Conservation (phyloP, 2,113 vertebrate species). For the Neolamprologus fasciatus region DNA sequence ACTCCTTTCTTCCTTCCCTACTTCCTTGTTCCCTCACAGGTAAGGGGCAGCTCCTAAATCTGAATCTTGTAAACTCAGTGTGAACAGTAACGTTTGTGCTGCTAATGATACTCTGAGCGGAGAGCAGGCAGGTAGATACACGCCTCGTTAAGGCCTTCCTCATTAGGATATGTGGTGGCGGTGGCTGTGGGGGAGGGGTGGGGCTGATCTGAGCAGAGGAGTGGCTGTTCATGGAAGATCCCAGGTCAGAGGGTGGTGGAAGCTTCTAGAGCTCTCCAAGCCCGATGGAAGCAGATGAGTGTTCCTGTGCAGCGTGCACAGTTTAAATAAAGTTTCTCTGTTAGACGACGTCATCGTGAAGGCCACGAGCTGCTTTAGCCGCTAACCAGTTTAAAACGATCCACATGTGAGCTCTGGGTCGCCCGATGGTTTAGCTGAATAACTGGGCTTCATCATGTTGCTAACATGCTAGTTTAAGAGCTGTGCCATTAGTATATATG, state of each 20-base stretch:
- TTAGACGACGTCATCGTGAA: not conserved
- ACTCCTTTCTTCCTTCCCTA: not conserved
- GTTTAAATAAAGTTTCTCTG: not conserved
- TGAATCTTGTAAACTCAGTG: not conserved
- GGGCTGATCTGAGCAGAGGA: not conserved
- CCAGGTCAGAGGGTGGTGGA: not conserved
- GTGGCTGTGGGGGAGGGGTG: not conserved
- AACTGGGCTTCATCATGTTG: not conserved
- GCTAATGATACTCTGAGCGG: not conserved
- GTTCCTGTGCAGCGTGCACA: not conserved
- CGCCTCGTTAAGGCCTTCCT: not conserved
- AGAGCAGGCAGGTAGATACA: not conserved
- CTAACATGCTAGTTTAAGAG: not conserved
- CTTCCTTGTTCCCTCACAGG: not conserved
- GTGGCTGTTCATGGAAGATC: conserved; percentile 40
- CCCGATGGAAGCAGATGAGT: conserved; percentile 31
- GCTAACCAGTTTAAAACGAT: not conserved
- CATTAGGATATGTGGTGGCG: not conserved
- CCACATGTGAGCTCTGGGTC: rapidly evolving
- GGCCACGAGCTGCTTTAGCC: not conserved
- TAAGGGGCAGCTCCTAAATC: not conserved
- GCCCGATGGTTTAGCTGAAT: not conserved
- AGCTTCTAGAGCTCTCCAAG: not conserved
- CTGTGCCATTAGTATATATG: not conserved
- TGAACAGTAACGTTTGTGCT: not conserved